Conservation (phyloP, 2,113 vertebrate genomes). For the Macrotus californicus region DNA sequence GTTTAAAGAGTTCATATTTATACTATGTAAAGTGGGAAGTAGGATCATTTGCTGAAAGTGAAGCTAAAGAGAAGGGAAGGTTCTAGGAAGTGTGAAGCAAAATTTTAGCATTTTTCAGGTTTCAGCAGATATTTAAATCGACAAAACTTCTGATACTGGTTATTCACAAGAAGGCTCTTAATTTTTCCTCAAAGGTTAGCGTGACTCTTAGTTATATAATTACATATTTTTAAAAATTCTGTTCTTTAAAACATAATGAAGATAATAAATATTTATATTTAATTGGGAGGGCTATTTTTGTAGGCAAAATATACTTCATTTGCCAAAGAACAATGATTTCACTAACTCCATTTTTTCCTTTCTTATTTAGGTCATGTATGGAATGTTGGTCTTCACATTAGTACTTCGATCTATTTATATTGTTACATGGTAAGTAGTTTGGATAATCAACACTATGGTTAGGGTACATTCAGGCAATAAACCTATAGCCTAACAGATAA, state of each 20-base stretch:
- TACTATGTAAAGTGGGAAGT: background rate
- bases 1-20: background rate
- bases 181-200: background rate
- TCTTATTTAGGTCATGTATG: constrained; percentile 94
- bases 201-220: background rate
- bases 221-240: background rate
- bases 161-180: constrained; percentile 1
- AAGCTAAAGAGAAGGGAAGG: background rate
- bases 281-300: background rate
- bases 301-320: background rate
- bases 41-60: background rate
- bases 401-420: constrained; percentile 95
- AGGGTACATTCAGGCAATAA: background rate
- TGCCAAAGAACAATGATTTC: constrained; percentile 7
- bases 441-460: background rate
- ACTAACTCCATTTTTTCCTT: constrained; percentile 45
- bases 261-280: constrained; percentile 33
- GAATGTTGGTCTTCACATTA: constrained; percentile 89
- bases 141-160: background rate
- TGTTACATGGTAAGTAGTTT: constrained; percentile 91
- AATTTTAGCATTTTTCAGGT: background rate
- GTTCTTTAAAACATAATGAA: constrained; percentile 10
- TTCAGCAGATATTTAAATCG: constrained; percentile 1
- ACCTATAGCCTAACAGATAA: constrained; percentile 2
- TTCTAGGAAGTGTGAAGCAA: background rate